These are phyloP conservation scores for Pandemis heparana DNA, from an alignment of 2,888 invertebrate species.

Conservation along the genomic window DNA sequence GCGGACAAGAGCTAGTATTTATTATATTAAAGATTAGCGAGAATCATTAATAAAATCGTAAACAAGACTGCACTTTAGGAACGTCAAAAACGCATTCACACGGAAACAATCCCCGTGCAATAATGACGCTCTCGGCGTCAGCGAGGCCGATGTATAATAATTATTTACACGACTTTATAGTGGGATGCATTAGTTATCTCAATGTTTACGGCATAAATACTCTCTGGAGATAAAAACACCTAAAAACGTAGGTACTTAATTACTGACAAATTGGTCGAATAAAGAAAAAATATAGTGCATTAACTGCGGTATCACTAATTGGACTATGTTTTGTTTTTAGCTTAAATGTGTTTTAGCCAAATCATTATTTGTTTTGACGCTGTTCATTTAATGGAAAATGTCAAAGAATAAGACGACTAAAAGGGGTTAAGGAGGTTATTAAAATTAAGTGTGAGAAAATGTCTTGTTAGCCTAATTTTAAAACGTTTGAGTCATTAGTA, in stretches of 20 bases:
- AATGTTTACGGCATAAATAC: constrained; percentile 63
- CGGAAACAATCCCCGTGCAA: constrained; percentile 35
- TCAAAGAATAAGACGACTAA: constrained; percentile 24
- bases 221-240: constrained; percentile 63
- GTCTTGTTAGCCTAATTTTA: constrained; percentile 17
- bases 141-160: constrained; percentile 27
- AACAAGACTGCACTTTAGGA: constrained; percentile 8
- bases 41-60: background rate
- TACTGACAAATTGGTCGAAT: constrained; percentile 70
- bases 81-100: constrained; percentile 26
- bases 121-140: constrained; percentile 26
- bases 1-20: too few species aligned
- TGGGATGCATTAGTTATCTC: constrained; percentile 48
- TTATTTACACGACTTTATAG: constrained; percentile 43
- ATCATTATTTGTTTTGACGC: constrained; percentile 30
- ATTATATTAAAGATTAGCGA: too few species aligned
- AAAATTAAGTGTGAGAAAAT: constrained; percentile 31
- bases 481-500: background rate
- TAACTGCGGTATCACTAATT: constrained; percentile 49
- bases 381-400: constrained; percentile 14
- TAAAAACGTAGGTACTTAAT: constrained; percentile 59
- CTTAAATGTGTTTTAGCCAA: constrained; percentile 27
- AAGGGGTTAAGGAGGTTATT: constrained; percentile 26
- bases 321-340: constrained; percentile 23
- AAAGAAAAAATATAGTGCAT: constrained; percentile 54